These are phyloP conservation scores for Ataeniobius toweri DNA, from an alignment of 2,797 vertebrate species.

Conservation along the genomic window DNA sequence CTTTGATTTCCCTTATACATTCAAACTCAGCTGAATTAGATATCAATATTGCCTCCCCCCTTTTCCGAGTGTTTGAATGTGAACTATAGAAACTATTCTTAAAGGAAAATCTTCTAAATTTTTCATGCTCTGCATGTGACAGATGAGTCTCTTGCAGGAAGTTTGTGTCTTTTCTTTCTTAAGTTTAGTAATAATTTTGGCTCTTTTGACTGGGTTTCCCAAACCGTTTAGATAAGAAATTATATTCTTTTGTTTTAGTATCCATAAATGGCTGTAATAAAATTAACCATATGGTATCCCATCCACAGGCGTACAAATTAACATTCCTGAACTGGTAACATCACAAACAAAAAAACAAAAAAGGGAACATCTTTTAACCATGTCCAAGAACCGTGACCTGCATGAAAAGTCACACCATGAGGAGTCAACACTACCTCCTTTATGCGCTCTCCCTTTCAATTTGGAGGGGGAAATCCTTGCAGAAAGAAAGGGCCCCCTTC, in stretches of 20 bases:
- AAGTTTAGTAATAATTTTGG: too few relatives aligned
- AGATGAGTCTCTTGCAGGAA: background rate
- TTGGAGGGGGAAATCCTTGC: background rate
- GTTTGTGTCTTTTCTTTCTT: background rate
- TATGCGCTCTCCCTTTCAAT: background rate
- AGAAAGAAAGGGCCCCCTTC: background rate
- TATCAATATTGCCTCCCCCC: conserved; percentile 1
- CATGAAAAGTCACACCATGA: too few relatives aligned
- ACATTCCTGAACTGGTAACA: background rate
- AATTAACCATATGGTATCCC: background rate
- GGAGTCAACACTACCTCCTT: background rate
- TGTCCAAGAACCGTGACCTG: background rate
- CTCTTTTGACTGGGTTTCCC: too few relatives aligned
- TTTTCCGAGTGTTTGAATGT: background rate
- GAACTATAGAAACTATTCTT: background rate
- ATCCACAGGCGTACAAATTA: background rate
- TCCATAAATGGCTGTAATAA: background rate
- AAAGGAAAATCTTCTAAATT: background rate
- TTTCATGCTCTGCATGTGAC: background rate
- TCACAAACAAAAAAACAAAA: background rate
- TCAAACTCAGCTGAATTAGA: background rate
- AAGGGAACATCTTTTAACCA: background rate
- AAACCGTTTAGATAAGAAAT: background rate
- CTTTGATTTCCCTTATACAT: background rate
- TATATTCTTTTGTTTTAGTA: background rate